Evolutionary conservation across 2,888 invertebrate species (phyloP).

Genomic region (Apamea sordens): DNA sequence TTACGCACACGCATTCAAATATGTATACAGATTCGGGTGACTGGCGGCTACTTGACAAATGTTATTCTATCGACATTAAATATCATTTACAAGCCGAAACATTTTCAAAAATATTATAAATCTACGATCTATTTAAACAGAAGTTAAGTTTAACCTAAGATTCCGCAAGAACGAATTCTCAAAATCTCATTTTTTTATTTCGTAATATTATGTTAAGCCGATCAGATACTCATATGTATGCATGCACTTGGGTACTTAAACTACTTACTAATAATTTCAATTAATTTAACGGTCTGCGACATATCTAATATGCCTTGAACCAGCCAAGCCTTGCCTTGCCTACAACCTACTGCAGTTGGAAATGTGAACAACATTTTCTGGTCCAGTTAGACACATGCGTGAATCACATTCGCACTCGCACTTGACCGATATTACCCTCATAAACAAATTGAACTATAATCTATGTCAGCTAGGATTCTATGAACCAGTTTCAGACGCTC

Average conservation of each 20-base stretch:
- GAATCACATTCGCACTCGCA: slow-evolving; percentile 38
- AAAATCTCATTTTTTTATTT: background rate
- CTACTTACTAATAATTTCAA: slow-evolving; percentile 10
- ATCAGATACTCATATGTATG: background rate
- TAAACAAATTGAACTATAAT: slow-evolving; percentile 58
- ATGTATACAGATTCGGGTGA: background rate
- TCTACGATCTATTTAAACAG: background rate
- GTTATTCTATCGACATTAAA: background rate
- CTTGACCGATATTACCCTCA: slow-evolving; percentile 54
- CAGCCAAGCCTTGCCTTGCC: background rate
- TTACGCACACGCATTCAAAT: background rate
- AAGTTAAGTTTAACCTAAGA: no score
- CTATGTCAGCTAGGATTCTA: slow-evolving; percentile 69
- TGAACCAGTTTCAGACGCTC: slow-evolving; percentile 79
- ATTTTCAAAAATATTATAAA: background rate
- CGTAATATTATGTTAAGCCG: background rate
- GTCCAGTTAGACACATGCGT: slow-evolving; percentile 25
- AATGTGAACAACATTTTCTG: slow-evolving; percentile 51
- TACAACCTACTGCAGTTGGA: slow-evolving; percentile 29
- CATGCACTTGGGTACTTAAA: background rate
- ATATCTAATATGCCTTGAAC: slow-evolving; percentile 23
- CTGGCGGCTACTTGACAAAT: background rate
- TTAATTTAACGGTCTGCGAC: slow-evolving; percentile 14
- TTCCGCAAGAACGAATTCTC: background rate
- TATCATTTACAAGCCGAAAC: background rate